Evolutionary conservation across 2,113 vertebrate genomes (phyloP), one percentile per base, ranked within the genome.

Genomic region (Myrmecophaga tridactyla): DNA sequence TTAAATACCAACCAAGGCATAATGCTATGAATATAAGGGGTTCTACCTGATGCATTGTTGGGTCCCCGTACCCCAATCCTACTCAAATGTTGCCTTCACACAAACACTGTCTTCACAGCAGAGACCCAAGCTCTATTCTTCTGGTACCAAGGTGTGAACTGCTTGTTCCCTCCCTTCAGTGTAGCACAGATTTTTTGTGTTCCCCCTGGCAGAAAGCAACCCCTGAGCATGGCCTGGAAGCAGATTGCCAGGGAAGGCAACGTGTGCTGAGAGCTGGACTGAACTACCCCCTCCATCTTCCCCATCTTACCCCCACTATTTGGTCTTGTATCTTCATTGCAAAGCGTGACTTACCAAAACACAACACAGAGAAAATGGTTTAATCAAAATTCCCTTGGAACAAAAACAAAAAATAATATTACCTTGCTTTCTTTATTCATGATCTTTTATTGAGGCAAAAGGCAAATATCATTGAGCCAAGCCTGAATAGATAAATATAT

Each of bases 321-420:
- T 69, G n/a, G 62, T 77, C 81, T 85, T 56, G 1, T 39, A 34
- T 73, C 95, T 92, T 91, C 92, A 78, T 31, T 72, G 78, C 88
- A 95, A 84, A 89, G 46, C 48, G 10, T 1, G 15, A 70, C 39
- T 94, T 1, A 2, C 78, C 83, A 92, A 46, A 86, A 86, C 27
- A 36, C 78, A 75, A 27, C 39, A 51, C 92, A n/a, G 76, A 91
- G 94, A 75, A 97, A 95, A 92, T 72, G 62, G 89, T 94, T 95
- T 94, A 48, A 95, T 96, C 97, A 97, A 96, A 90, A 96, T 92
- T 62, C 95, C 88, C 87, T 88, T 94, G 92, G 92, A 96, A 96
- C 63, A 67, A 86, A 88, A 89, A 73, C 83, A 84, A 69, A 80
- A 94, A 93, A 77, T 85, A 94, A 77, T 70, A 96, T 94, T 48